Percentiles rank a stretch among this genome's conserved stretches.
phyloP scores from a whole-genome alignment of 2,113 vertebrate species.

The Nycticorax nycticorax region DNA sequence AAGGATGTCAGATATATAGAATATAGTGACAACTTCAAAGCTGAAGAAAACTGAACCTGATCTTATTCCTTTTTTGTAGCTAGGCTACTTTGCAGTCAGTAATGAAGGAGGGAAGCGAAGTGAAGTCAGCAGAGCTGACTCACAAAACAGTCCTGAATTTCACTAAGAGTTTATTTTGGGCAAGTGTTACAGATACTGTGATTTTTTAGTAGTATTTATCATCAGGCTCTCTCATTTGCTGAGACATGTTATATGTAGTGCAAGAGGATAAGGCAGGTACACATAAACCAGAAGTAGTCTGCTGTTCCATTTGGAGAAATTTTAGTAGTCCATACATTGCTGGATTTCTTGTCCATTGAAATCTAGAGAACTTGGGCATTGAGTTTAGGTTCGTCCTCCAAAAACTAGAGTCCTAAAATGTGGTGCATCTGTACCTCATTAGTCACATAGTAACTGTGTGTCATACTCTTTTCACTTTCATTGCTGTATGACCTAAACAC shows the following conservation, averaged over 20 bases:
- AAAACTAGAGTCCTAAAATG: not conserved
- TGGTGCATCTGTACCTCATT: not conserved
- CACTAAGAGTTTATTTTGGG: not conserved
- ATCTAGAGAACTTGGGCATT: not conserved
- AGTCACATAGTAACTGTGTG: not conserved
- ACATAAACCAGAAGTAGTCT: not conserved
- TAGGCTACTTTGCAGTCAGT: not conserved
- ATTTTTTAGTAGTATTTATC: not conserved
- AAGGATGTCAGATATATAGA: not conserved
- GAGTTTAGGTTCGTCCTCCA: not conserved
- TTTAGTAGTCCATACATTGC: not conserved
- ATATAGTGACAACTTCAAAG: not conserved
- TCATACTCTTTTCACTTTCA: not conserved
- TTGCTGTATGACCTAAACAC: not conserved
- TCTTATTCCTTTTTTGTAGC: not conserved
- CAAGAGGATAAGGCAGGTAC: not conserved
- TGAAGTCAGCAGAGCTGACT: not conserved
- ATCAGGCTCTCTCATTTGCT: not conserved
- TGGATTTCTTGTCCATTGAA: not conserved
- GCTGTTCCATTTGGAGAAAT: not conserved
- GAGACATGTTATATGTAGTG: no score
- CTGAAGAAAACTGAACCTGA: not conserved
- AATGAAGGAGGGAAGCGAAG: not conserved
- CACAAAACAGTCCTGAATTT: not conserved
- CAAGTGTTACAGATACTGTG: not conserved